Evolutionary conservation across 2,797 vertebrate genomes (phyloP), one percentile per base, ranked within the genome.

Genomic region (Rousettus madagascariensis): DNA sequence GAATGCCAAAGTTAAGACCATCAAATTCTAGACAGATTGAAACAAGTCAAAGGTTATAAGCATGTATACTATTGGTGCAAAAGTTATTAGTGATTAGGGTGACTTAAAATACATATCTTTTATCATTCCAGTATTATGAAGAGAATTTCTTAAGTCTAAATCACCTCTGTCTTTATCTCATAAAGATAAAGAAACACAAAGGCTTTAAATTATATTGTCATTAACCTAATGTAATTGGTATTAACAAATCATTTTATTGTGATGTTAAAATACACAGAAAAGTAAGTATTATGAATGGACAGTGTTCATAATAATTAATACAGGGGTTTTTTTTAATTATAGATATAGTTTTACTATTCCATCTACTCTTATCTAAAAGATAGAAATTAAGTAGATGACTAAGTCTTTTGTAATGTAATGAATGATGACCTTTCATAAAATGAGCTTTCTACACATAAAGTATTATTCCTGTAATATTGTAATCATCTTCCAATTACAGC

Each of bases 401-500:
- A 68, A 68, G 28, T 78, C 74, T 92, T 96, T 97, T 95, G 53
- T 90, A 79, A 92, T 92, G 33, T 94, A 86, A 95, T 96, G 68
- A 97, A 95, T 87, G 66, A 74, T 90, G 75, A 92, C 68, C 79
- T 96, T 88, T 91, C 87, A 86, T 96, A 95, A 97, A 97, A 94
- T 91, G 83, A 97, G 69, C 80, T 79, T 74, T 90, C 77, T 91
- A 80, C 24, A 86, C 57, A 95, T 89, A 97, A 97, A 93, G 89
- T 91, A 93, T 96, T 88, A 96, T 95, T 91, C 74, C 85, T 94
- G n/a, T 79, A 86, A 97, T 95, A 96, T 97, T 96, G 66, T 86
- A 96, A 97, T 97, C 95, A 94, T 95, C 83, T 94, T 95, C 68
- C 88, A 95, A 95, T 96, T 94, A 94, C 90, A 93, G 96, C 85